Base-by-base conservation (phyloP, 2,888 invertebrate species). In the Phymatocera aterrima region DNA sequence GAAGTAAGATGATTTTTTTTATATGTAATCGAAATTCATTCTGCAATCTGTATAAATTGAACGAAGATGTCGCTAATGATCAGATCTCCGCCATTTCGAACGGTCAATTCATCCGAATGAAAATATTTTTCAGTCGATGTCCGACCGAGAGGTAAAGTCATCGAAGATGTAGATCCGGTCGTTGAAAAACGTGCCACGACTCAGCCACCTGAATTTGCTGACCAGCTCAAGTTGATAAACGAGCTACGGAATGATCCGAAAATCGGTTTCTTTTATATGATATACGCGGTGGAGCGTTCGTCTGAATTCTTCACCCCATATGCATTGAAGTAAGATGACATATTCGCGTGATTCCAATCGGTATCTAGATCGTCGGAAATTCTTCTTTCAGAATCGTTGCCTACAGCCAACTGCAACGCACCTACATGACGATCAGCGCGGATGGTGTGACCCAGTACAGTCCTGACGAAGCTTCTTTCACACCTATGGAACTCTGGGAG, bases 371-470 rank as follows among this genome's bases (percentile, higher is more conserved):
- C 34, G 10, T 21, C 6, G 12, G 31, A 1, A 0, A 54, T 57
- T 15, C 37, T 34, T 61, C 48, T 61, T 28, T 57, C 88, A 96
- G 97, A 83, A 94, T 96, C 48, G 95, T 96, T 0, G 93, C 94
- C 0, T 97, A 95, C 86, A 93, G 94, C 51, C 92, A 95, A 74
- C 92, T 96, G 28, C 94, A 95, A 84, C 94, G 93, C 86, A 92
- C 91, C 18, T 95, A 96, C 85, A 94, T 96, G 85, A 97, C 97
- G 0, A 95, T 98, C 83, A 96, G 97, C 83, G 91, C 93, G 2
- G 94, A 94, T 86, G 98, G 97, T 0, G 96, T 97, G 0, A 95
- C 96, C n/a, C 95, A 96, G 85, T 95, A 94, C 88, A 93, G 91
- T 77, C 88, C 93, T 15, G 93, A 93, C 77, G 97, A 97, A 88